phyloP scores from a whole-genome alignment of 1,140 invertebrate genomes.

The Drosophila subobscura region DNA sequence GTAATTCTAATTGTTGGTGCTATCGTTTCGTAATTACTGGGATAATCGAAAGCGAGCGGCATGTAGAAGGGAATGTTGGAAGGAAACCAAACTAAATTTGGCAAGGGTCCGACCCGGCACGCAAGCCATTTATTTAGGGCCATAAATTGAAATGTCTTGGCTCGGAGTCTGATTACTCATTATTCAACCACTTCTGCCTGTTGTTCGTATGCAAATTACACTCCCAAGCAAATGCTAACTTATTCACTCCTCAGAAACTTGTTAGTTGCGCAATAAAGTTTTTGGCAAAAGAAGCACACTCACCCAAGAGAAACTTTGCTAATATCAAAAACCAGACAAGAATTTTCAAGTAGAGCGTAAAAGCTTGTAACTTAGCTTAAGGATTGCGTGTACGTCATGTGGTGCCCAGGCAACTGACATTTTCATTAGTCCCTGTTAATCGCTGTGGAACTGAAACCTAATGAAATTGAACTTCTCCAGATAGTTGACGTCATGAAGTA shows the following conservation, averaged over 20 bases:
- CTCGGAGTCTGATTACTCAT: slow-evolving; percentile 35
- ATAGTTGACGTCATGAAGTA: slow-evolving; percentile 33
- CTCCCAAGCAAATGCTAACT: neutral
- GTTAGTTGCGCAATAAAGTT: slow-evolving; percentile 54
- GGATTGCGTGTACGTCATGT: slow-evolving; percentile 66
- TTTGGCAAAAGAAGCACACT: slow-evolving; percentile 14
- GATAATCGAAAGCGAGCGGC: slow-evolving; percentile 56
- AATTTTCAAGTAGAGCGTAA: slow-evolving; percentile 38
- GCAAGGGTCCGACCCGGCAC: slow-evolving; percentile 47
- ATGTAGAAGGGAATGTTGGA: slow-evolving; percentile 6
- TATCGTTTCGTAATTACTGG: slow-evolving; percentile 70
- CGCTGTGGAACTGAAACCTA: slow-evolving; percentile 46
- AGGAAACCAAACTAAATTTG: slow-evolving; percentile 56
- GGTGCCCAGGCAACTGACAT: slow-evolving; percentile 45
- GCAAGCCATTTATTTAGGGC: slow-evolving; percentile 64
- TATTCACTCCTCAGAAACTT: slow-evolving; percentile 34
- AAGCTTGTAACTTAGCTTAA: slow-evolving; percentile 8
- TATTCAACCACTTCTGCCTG: slow-evolving; percentile 43
- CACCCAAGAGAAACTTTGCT: slow-evolving; percentile 33
- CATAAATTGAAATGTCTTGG: slow-evolving; percentile 63
- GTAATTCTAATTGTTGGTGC: slow-evolving; percentile 52
- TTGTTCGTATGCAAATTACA: slow-evolving; percentile 46
- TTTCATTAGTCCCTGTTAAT: slow-evolving; percentile 54
- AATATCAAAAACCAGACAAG: slow-evolving; percentile 45
- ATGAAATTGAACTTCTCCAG: slow-evolving; percentile 19